Evolutionary conservation across 2,888 invertebrate genomes (phyloP).

Genomic region (Listrodromus nycthemerus): DNA sequence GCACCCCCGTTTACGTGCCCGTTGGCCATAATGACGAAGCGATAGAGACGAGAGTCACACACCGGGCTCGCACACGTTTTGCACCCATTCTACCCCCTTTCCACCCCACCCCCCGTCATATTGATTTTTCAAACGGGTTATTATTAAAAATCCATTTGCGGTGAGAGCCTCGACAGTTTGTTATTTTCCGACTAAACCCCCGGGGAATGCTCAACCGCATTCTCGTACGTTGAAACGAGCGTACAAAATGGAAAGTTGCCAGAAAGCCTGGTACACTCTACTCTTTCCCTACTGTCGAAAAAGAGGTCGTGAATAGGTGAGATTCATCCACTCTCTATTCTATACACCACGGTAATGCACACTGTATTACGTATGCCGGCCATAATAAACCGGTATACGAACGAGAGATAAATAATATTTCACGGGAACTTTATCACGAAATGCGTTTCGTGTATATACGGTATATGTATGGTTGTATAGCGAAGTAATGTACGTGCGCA

Average conservation of each 20-base stretch:
- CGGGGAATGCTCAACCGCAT: conserved; percentile 52
- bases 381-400: conserved; percentile 40
- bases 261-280: conserved; percentile 41
- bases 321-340: conserved; percentile 50
- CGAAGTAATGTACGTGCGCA: conserved; percentile 34
- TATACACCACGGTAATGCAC: conserved; percentile 13
- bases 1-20: conserved; percentile 59
- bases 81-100: conserved; percentile 1
- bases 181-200: conserved; percentile 57
- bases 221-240: conserved; percentile 58
- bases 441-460: conserved; percentile 35
- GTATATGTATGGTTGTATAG: conserved; percentile 14
- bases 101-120: conserved; percentile 35
- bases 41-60: conserved; percentile 68
- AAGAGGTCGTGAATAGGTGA: conserved; percentile 42
- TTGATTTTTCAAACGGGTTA: conserved; percentile 69
- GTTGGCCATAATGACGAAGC: conserved; percentile 73
- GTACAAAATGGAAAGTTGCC: conserved; percentile 64
- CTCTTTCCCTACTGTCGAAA: conserved; percentile 4
- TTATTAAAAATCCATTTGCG: conserved; percentile 73
- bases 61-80: conserved; percentile 7
- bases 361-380: conserved; percentile 48
- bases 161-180: conserved; percentile 56
- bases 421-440: conserved; percentile 54
- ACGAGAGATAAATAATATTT: conserved; percentile 58